Evolutionary conservation across 2,797 vertebrate species (phyloP).

Genomic region (Melanotaenia pygmaea): DNA sequence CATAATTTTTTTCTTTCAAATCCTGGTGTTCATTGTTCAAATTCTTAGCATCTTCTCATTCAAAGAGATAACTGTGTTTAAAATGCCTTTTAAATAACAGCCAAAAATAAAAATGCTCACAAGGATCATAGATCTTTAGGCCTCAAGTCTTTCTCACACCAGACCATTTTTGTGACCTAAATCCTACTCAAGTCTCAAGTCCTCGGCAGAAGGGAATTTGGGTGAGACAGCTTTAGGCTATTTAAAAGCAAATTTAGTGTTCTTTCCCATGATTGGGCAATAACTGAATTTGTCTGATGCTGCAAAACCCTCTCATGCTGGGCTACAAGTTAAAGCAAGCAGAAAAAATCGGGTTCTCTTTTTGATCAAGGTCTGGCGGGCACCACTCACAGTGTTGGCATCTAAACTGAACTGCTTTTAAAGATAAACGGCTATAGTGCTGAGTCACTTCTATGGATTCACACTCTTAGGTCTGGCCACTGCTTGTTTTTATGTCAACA

Average conservation of each 20-base stretch:
- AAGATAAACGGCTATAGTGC: conserved; percentile 48
- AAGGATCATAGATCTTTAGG: not conserved
- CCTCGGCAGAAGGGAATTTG: not conserved
- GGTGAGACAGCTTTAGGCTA: not conserved
- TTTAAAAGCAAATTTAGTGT: not conserved
- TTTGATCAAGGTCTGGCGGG: conserved; percentile 20
- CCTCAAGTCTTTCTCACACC: not conserved
- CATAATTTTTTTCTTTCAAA: not conserved
- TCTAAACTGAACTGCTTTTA: conserved; percentile 34
- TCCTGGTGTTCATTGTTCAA: not conserved
- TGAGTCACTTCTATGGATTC: conserved; percentile 60
- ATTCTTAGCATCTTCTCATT: no score
- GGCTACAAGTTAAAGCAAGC: conserved; percentile 24
- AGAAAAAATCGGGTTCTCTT: conserved; percentile 13
- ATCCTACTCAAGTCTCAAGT: not conserved
- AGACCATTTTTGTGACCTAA: not conserved
- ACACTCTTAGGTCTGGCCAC: conserved; percentile 47
- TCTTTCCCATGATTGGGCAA: not conserved
- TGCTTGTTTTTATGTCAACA: conserved; percentile 52
- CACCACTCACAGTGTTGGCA: conserved; percentile 14
- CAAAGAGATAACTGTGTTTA: no score
- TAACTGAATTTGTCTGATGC: not conserved
- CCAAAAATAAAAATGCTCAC: not conserved
- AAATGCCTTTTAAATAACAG: no score
- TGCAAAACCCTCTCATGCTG: conserved; percentile 1